These are phyloP conservation scores for Ptychobarbus kaznakovi DNA, from an alignment of 2,797 vertebrate species.

Conservation along the genomic window DNA sequence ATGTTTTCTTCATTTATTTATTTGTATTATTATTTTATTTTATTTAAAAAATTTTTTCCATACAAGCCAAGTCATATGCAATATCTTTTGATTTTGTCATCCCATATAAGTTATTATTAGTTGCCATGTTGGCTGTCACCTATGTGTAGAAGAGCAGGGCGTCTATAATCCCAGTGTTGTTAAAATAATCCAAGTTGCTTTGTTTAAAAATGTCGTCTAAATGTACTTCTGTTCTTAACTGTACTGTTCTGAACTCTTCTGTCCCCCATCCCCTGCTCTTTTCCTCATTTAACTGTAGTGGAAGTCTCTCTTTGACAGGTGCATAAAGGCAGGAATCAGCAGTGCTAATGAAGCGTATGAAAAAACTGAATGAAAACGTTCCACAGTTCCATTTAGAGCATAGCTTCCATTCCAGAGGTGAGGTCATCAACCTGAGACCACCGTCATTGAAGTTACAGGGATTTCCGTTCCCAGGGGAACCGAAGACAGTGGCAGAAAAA, in stretches of 20 bases:
- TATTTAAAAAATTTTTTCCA: not conserved
- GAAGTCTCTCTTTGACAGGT: conserved; percentile 78
- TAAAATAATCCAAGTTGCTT: not conserved
- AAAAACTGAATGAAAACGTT: conserved; percentile 71
- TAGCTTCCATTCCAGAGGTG: conserved; percentile 73
- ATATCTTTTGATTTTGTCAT: not conserved
- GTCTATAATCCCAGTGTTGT: not conserved
- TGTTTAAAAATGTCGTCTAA: not conserved
- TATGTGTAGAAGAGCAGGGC: not conserved
- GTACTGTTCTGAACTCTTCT: conserved; percentile 53
- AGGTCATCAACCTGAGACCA: conserved; percentile 65
- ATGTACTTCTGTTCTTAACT: conserved; percentile 17
- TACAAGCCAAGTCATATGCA: not conserved
- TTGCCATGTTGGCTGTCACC: not conserved
- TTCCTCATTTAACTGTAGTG: conserved; percentile 59
- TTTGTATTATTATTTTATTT: not conserved
- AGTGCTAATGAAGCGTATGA: conserved; percentile 78
- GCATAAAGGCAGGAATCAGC: conserved; percentile 75
- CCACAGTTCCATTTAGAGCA: conserved; percentile 74
- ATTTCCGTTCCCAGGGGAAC: conserved; percentile 57
- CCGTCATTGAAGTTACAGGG: conserved; percentile 43
- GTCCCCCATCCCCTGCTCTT: conserved; percentile 37
- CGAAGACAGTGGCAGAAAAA: conserved; percentile 64
- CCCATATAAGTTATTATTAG: not conserved
- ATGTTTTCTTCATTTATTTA: not conserved